A percentile compares a stretch with the other conserved stretches of the same genome.
These are phyloP conservation scores for Nemotelus pantherinus DNA, from an alignment of 2,888 invertebrate species.

Conservation along the genomic window DNA sequence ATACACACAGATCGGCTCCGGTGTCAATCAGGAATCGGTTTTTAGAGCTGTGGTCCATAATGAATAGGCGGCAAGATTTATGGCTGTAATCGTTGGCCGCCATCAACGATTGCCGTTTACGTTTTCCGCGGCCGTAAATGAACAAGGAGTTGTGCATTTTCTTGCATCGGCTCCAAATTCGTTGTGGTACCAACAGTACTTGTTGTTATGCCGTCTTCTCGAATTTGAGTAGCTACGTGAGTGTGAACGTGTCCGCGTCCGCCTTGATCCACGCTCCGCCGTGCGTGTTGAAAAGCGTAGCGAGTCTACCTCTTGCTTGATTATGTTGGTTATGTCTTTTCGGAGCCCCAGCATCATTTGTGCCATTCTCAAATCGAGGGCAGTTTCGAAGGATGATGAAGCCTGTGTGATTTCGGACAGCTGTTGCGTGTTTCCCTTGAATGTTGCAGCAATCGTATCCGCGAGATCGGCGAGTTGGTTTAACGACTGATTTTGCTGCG, in stretches of 20 bases:
- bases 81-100: conserved; percentile 40
- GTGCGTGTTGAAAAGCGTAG: background rate
- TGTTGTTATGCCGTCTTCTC: conserved; percentile 6
- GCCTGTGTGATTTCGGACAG: background rate
- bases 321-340: background rate
- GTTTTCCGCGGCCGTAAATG: background rate
- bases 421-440: background rate
- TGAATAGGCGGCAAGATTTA: conserved; percentile 32
- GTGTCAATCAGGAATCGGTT: conserved; percentile 49
- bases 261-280: background rate
- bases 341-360: background rate
- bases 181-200: conserved; percentile 49
- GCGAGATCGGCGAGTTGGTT: too few species aligned
- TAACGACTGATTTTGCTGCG: background rate
- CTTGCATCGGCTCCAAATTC: conserved; percentile 43
- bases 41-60: background rate
- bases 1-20: conserved; percentile 50
- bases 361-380: background rate
- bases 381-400: background rate
- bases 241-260: background rate
- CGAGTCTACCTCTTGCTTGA: background rate
- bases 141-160: conserved; percentile 48
- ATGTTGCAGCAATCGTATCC: background rate
- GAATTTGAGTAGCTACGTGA: background rate
- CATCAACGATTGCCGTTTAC: background rate